A percentile compares a stretch with the other conserved stretches of the same genome.
Conservation (phyloP, 2,797 vertebrate genomes). For the Paramormyrops hopkinsi region DNA sequence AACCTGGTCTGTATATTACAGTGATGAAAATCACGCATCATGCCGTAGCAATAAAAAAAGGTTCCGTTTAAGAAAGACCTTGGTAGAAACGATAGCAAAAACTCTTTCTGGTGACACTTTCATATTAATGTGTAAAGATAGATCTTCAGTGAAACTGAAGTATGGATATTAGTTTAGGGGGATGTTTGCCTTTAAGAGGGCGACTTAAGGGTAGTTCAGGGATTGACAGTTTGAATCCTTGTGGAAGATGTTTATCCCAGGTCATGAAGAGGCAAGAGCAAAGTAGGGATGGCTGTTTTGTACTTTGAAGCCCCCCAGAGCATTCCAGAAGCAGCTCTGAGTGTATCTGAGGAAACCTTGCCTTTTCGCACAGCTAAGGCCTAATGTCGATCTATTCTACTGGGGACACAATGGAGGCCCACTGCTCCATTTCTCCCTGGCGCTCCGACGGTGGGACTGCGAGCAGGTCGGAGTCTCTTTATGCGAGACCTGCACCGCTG, state of each 20-base stretch:
- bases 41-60: neutral
- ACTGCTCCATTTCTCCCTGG: slow-evolving; percentile 58
- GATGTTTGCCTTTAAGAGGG: slow-evolving; percentile 2
- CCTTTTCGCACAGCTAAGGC: slow-evolving; percentile 58
- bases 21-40: neutral
- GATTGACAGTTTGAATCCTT: neutral
- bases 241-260: slow-evolving; percentile 4
- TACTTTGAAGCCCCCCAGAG: slow-evolving; percentile 39
- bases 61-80: neutral
- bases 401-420: slow-evolving; percentile 57
- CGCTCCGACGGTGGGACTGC: slow-evolving; percentile 54
- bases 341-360: slow-evolving; percentile 66
- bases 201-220: neutral
- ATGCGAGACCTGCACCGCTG: slow-evolving; percentile 28
- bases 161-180: neutral
- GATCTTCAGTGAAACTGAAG: neutral
- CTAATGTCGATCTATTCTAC: slow-evolving; percentile 57
- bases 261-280: slow-evolving; percentile 2
- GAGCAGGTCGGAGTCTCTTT: slow-evolving; percentile 43
- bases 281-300: slow-evolving; percentile 20
- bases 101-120: neutral
- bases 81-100: neutral
- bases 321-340: slow-evolving; percentile 54
- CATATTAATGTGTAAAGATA: neutral
- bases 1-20: neutral